Conservation (phyloP, 2,797 vertebrate species). For the Helicolenus hilgendorfi region DNA sequence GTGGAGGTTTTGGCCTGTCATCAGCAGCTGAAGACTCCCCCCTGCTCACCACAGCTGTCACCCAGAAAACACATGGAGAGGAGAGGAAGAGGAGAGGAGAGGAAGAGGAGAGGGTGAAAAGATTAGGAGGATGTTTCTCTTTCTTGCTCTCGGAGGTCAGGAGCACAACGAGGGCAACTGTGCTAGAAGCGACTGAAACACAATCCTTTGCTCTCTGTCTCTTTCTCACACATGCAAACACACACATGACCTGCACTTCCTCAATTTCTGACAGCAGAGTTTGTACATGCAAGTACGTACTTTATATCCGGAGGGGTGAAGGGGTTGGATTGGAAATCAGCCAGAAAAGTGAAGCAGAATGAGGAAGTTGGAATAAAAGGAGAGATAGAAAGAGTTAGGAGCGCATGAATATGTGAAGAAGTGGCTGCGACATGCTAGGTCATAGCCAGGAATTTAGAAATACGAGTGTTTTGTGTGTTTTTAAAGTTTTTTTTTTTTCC, state of each 20-base stretch:
- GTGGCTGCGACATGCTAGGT: too few relatives aligned
- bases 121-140: conserved; percentile 8
- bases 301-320: neutral
- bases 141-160: conserved; percentile 44
- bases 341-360: neutral
- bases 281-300: conserved; percentile 9
- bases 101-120: conserved; percentile 49
- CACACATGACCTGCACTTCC: neutral
- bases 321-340: neutral
- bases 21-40: conserved; percentile 70
- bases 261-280: neutral
- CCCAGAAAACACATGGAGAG: neutral
- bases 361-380: neutral
- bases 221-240: neutral
- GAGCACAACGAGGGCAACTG: neutral
- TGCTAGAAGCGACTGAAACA: conserved; percentile 13
- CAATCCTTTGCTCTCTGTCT: neutral
- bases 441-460: neutral
- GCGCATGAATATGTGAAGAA: neutral
- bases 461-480: neutral
- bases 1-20: conserved; percentile 67
- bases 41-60: conserved; percentile 78
- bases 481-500: neutral
- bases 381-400: neutral
- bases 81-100: neutral